Conservation (phyloP, 2,113 vertebrate genomes). For the Diphyllodes magnificus region DNA sequence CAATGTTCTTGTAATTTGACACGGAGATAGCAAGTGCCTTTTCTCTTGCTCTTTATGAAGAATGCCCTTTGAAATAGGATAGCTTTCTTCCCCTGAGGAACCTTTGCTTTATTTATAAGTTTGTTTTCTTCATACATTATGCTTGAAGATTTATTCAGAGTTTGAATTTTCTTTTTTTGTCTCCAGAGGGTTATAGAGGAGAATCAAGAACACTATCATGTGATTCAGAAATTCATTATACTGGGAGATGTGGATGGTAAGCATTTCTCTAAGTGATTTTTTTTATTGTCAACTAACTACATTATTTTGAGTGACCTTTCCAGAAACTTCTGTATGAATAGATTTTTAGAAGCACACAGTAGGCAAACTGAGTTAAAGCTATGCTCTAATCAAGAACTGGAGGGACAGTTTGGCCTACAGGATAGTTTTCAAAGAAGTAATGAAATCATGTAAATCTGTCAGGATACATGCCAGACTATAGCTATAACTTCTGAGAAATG, state of each 20-base stretch:
- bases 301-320: conserved; percentile 3
- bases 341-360: background rate
- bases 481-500: background rate
- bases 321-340: background rate
- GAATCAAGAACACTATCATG: conserved; percentile 89
- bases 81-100: background rate
- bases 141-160: background rate
- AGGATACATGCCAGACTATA: background rate
- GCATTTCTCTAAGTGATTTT: conserved; percentile 14
- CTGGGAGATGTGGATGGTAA: conserved; percentile 92
- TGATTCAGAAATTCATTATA: conserved; percentile 96
- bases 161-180: conserved; percentile 32
- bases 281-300: background rate
- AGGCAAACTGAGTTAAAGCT: background rate
- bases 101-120: background rate
- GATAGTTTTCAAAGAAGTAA: background rate
- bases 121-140: background rate
- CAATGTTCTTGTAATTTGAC: background rate
- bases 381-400: background rate
- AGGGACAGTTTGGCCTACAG: background rate
- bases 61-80: background rate
- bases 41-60: background rate
- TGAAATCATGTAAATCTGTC: background rate
- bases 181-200: conserved; percentile 89
- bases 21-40: background rate